Evolutionary conservation across 2,113 vertebrate genomes (phyloP), one percentile per base, ranked within the genome.

Genomic region (Sapayoa aenigma): DNA sequence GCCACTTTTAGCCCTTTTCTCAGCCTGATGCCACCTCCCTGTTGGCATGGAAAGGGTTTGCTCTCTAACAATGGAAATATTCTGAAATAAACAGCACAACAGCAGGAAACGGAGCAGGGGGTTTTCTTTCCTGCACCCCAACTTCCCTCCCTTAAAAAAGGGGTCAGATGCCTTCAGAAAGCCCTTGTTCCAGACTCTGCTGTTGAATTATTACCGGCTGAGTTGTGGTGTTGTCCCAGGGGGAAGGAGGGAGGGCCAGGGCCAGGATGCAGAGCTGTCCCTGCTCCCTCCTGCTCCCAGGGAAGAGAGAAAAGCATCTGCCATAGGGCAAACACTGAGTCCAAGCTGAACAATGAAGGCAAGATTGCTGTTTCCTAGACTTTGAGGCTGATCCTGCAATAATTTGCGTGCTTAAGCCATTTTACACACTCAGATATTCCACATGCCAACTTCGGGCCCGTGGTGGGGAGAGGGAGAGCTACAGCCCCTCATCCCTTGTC

Each of bases 81-180:
- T 84, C 68, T 39, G 86, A 90, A 96, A 91, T 81, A 83, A 96
- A 59, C 71, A 55, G 66, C 56, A 55, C n/a, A 79, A 87, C 67
- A 65, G 82, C 79, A 90, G 94, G 94, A 87, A 94, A 49, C 4
- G 2, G 79, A 91, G 84, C 75, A 55, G 46, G 52, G 71, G 4
- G 5, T 86, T 69, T 69, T 67, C 87, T 91, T 84, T 56, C 67
- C 87, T 87, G 67, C 52, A 81, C 53, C 71, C 66, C 27, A 83
- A n/a, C 76, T 84, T 79, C 66, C 71, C 87, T 90, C 71, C 47
- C 33, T 41, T 37, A 28, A 49, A 63, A 63, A 27, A 24, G 33
- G 37, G 19, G 30, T 78, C 60, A 28, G n/a, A 44, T 49, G 28
- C 53, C 80, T 75, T 73, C 79, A 81, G 41, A 89, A 94, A 94